Percentiles rank a stretch among this genome's conserved stretches.
phyloP scores from a whole-genome alignment of 2,888 invertebrate species.

The Epirrhoe tristata region DNA sequence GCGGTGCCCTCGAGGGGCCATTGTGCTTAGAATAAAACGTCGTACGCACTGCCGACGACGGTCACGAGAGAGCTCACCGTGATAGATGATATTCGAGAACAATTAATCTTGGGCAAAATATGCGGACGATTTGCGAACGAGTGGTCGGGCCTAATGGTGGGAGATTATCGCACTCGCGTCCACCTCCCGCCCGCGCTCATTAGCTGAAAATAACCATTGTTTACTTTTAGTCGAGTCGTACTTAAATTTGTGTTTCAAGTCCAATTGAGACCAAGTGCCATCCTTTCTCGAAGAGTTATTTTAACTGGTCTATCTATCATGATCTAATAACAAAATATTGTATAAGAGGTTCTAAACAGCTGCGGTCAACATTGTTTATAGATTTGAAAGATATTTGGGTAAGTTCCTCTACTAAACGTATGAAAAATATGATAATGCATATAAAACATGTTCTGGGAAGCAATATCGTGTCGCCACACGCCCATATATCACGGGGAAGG shows the following conservation, averaged over 20 bases:
- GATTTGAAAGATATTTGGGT: constrained; percentile 26
- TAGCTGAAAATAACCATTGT: constrained; percentile 70
- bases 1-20: constrained; percentile 65
- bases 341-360: constrained; percentile 7
- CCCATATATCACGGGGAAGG: constrained; percentile 75
- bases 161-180: constrained; percentile 76
- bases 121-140: constrained; percentile 85
- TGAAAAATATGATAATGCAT: constrained; percentile 65
- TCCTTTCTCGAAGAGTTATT: neutral
- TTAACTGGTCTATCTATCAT: neutral
- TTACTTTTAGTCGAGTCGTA: constrained; percentile 48
- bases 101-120: constrained; percentile 85
- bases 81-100: constrained; percentile 85
- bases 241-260: constrained; percentile 27
- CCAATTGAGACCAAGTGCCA: constrained; percentile 35
- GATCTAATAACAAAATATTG: neutral
- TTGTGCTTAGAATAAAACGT: constrained; percentile 81
- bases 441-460: constrained; percentile 66
- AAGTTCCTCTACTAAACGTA: constrained; percentile 38
- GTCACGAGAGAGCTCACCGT: constrained; percentile 82
- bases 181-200: constrained; percentile 72
- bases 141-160: constrained; percentile 84
- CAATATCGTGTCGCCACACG: constrained; percentile 76
- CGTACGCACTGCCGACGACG: constrained; percentile 80
- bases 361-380: constrained; percentile 25